Conservation (phyloP, 2,113 vertebrate genomes). For the Sphaerodactylus townsendi region DNA sequence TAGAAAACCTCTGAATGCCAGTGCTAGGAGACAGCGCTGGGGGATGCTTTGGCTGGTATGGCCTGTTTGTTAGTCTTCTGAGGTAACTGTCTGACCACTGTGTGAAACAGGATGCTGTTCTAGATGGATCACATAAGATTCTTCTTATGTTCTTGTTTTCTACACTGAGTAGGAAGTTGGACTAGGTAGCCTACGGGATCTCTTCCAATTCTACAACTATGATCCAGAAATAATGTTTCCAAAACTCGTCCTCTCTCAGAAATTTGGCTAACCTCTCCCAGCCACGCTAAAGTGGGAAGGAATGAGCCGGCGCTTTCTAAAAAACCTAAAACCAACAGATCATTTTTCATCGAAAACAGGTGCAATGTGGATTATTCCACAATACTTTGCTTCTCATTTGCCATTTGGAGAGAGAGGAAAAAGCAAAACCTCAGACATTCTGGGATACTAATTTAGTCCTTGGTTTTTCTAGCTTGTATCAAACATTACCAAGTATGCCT, state of each 20-base stretch:
- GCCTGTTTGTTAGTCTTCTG: too few relatives aligned
- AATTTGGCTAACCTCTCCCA: constrained; percentile 49
- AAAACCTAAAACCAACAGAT: constrained; percentile 48
- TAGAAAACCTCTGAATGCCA: background rate
- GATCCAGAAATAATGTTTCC: constrained; percentile 60
- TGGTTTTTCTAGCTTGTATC: constrained; percentile 72
- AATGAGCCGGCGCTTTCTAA: constrained; percentile 56
- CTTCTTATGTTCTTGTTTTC: too few relatives aligned
- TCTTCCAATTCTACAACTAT: too few relatives aligned
- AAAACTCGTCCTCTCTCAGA: constrained; percentile 48
- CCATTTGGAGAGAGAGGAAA: constrained; percentile 57
- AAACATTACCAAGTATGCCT: constrained; percentile 70
- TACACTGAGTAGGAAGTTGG: too few relatives aligned
- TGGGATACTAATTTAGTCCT: constrained; percentile 72
- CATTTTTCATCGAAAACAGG: constrained; percentile 54
- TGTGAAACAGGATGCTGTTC: too few relatives aligned
- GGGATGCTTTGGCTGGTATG: too few relatives aligned
- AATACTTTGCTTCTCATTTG: constrained; percentile 62
- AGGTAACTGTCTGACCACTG: too few relatives aligned
- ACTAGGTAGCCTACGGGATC: too few relatives aligned
- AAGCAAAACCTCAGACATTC: constrained; percentile 19
- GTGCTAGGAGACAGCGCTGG: too few relatives aligned
- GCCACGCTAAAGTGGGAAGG: constrained; percentile 45
- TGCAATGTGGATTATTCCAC: constrained; percentile 36
- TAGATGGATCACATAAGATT: too few relatives aligned